Conservation (phyloP, 2,888 invertebrate genomes). For the Stenotaenia linearis region DNA sequence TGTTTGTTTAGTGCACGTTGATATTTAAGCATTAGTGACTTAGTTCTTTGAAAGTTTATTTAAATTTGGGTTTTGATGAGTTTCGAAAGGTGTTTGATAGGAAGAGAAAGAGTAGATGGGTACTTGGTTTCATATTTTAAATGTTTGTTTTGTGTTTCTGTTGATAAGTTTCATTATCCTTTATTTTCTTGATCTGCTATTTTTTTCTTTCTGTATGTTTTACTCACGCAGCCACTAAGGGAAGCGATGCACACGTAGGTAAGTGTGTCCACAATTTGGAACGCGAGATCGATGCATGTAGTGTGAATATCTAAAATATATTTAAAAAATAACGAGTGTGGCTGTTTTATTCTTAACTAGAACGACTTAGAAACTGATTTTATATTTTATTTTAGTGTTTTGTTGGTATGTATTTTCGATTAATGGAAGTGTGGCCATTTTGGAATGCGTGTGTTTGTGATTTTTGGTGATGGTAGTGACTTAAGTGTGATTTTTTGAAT, state of each 20-base stretch:
- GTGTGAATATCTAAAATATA: neutral
- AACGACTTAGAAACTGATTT: neutral
- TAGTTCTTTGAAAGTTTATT: too few relatives aligned
- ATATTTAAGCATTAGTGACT: too few relatives aligned
- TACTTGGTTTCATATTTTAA: neutral
- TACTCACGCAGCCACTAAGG: slow-evolving; percentile 35
- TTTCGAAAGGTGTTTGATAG: neutral
- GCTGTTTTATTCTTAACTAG: too few relatives aligned
- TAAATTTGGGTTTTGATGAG: neutral
- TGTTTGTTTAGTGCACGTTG: neutral
- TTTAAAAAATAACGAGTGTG: too few relatives aligned
- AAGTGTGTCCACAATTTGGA: neutral
- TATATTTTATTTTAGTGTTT: neutral
- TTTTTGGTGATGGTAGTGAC: too few relatives aligned
- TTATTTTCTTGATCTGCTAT: slow-evolving; percentile 28
- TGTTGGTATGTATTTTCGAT: too few relatives aligned
- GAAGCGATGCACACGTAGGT: slow-evolving; percentile 32
- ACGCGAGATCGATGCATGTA: neutral
- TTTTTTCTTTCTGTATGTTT: slow-evolving; percentile 29
- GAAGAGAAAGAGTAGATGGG: neutral
- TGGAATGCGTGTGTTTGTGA: too few relatives aligned
- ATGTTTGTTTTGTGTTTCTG: neutral
- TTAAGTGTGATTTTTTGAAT: slow-evolving; percentile 48
- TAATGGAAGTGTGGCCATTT: too few relatives aligned
- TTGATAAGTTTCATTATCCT: neutral